These are phyloP conservation scores for Microplitis deprimator DNA, from an alignment of 2,888 invertebrate species.

Conservation along the genomic window DNA sequence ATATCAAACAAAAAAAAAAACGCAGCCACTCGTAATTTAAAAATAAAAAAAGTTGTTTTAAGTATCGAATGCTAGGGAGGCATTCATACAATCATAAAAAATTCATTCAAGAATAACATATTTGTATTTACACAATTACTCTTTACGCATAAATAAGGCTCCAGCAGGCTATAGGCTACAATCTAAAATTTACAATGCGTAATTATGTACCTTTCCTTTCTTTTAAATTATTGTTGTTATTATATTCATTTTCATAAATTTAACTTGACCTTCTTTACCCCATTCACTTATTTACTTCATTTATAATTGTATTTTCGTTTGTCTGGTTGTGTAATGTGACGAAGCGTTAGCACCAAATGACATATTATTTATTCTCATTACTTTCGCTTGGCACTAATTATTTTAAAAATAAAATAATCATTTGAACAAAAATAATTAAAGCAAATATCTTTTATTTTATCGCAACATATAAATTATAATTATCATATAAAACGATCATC, in stretches of 20 bases:
- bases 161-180: conserved; percentile 71
- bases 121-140: conserved; percentile 71
- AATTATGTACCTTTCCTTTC: conserved; percentile 65
- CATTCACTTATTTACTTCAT: conserved; percentile 39
- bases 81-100: conserved; percentile 64
- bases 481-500: conserved; percentile 58
- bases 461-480: conserved; percentile 59
- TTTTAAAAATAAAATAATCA: conserved; percentile 33
- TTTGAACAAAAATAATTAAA: conserved; percentile 41
- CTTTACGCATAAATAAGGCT: conserved; percentile 68
- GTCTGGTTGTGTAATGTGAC: conserved; percentile 71
- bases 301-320: conserved; percentile 47
- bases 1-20: conserved; percentile 61
- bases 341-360: conserved; percentile 69
- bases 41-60: conserved; percentile 34
- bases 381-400: conserved; percentile 53
- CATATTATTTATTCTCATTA: conserved; percentile 49
- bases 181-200: conserved; percentile 70
- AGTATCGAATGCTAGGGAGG: conserved; percentile 61
- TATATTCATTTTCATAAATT: background rate
- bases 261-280: conserved; percentile 37
- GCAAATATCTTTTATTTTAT: conserved; percentile 51
- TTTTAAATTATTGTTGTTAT: conserved; percentile 32
- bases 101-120: conserved; percentile 63
- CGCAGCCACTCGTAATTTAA: conserved; percentile 59